Conservation (phyloP, 2,888 invertebrate species). For the Spialia ferax region DNA sequence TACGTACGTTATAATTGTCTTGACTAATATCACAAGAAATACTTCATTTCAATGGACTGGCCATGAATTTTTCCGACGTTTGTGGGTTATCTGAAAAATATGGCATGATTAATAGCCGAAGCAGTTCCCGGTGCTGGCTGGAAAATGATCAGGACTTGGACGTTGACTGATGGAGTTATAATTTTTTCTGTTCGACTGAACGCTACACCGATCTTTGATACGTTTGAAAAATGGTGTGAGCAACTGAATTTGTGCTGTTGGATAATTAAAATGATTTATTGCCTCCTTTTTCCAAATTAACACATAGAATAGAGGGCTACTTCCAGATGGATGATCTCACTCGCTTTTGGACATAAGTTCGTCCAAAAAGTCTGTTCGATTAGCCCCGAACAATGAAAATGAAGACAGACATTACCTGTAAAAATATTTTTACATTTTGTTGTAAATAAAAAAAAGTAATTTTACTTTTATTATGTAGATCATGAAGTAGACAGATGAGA, state of each 20-base stretch:
- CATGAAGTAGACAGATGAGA: background rate
- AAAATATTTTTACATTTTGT: no score
- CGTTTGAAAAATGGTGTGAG: constrained; percentile 25
- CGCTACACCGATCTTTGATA: constrained; percentile 11
- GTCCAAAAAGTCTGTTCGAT: no score
- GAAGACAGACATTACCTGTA: no score
- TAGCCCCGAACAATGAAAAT: no score
- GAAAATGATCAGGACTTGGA: constrained; percentile 25
- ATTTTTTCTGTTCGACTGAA: constrained; percentile 32
- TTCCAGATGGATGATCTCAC: background rate
- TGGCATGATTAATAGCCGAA: constrained; percentile 30
- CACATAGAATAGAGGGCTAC: background rate
- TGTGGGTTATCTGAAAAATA: constrained; percentile 14
- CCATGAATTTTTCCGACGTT: no score
- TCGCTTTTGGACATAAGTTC: no score
- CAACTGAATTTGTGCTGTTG: constrained; percentile 2
- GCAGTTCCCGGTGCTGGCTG: background rate
- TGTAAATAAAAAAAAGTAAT: no score
- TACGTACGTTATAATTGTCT: no score
- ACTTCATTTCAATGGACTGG: no score
- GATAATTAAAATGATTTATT: background rate
- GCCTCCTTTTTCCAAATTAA: no score
- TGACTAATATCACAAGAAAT: no score
- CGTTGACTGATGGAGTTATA: constrained; percentile 39
- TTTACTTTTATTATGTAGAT: background rate